Conservation (phyloP, 2,797 vertebrate genomes). For the Premnoplex brunnescens region DNA sequence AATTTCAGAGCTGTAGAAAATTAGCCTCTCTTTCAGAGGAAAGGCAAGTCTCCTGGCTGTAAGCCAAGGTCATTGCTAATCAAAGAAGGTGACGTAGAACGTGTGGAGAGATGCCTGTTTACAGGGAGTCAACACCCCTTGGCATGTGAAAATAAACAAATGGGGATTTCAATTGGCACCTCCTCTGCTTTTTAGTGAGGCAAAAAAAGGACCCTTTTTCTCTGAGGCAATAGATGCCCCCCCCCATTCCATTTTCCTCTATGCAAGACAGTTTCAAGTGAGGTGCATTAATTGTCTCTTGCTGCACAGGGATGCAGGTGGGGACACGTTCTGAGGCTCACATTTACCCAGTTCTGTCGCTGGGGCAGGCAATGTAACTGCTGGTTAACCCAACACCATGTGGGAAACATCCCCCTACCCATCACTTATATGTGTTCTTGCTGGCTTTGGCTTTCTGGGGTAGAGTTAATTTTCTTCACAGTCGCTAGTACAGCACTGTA, state of each 20-base stretch:
- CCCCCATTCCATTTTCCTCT: neutral
- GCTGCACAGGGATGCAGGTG: neutral
- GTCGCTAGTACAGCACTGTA: neutral
- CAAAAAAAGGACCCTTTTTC: neutral
- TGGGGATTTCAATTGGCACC: neutral
- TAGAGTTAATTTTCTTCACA: neutral
- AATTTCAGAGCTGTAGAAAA: neutral
- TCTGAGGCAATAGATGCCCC: neutral
- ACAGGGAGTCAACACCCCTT: neutral
- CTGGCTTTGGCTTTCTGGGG: neutral
- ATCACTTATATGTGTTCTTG: rapidly evolving
- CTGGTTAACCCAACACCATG: rapidly evolving
- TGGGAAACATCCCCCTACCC: neutral
- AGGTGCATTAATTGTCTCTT: neutral
- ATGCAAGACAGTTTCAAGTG: neutral
- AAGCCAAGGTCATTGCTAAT: neutral
- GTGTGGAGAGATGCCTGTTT: neutral
- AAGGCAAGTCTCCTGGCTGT: neutral
- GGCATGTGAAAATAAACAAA: neutral
- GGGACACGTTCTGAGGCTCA: neutral
- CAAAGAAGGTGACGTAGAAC: rapidly evolving
- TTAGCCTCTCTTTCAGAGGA: neutral
- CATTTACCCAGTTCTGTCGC: neutral
- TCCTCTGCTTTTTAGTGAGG: neutral
- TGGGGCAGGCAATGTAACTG: neutral